Conservation (phyloP, 2,888 invertebrate genomes). For the Nipponacmea schrenckii region DNA sequence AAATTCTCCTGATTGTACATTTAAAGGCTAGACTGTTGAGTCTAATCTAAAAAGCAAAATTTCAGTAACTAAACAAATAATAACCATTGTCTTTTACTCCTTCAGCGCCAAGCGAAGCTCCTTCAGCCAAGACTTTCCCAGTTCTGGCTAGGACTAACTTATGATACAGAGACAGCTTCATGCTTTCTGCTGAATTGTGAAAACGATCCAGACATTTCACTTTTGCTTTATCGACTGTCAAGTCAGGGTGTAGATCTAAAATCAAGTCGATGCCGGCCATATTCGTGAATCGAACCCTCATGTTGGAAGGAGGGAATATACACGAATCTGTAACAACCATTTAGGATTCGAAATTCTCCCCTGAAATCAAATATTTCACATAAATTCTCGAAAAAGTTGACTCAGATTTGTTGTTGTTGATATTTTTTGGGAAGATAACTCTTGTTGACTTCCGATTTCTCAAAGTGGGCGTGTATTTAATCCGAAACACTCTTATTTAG, state of each 20-base stretch:
- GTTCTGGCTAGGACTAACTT: slow-evolving; percentile 66
- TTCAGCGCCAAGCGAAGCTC: slow-evolving; percentile 63
- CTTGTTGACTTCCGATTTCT: no score
- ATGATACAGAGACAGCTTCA: slow-evolving; percentile 66
- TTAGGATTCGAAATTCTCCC: slow-evolving; percentile 10
- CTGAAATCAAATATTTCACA: no score
- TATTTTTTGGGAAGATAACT: no score
- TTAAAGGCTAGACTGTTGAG: no score
- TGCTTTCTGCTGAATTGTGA: slow-evolving; percentile 62
- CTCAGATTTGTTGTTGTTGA: no score
- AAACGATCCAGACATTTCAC: slow-evolving; percentile 66
- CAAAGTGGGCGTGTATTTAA: no score
- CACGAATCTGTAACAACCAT: slow-evolving; percentile 68
- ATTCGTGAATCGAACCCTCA: slow-evolving; percentile 65
- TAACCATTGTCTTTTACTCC: slow-evolving; percentile 67
- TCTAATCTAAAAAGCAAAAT: no score
- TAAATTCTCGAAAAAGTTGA: no score
- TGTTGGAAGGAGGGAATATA: slow-evolving; percentile 57
- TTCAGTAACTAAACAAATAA: not conserved
- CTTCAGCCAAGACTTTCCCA: slow-evolving; percentile 64
- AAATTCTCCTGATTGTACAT: no score
- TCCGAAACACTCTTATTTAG: no score
- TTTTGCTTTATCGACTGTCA: slow-evolving; percentile 67
- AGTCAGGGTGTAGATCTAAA: slow-evolving; percentile 59
- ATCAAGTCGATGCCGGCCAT: slow-evolving; percentile 63